These are phyloP conservation scores for Habropoda laboriosa DNA, from an alignment of 1,140 invertebrate species.

Conservation along the genomic window DNA sequence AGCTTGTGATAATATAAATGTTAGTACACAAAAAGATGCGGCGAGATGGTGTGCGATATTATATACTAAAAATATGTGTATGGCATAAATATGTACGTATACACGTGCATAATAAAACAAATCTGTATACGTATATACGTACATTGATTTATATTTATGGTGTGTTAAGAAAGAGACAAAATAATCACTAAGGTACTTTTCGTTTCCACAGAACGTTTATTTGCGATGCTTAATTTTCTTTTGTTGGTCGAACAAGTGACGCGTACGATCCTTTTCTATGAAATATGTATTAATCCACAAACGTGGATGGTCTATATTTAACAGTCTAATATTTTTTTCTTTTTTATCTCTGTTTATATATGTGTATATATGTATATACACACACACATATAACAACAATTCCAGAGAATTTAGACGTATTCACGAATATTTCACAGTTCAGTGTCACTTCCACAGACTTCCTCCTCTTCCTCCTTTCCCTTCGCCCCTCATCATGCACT, in stretches of 20 bases:
- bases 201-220: conserved; percentile 76
- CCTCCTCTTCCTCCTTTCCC: not conserved
- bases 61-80: conserved; percentile 33
- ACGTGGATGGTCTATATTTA: not conserved
- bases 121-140: not conserved
- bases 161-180: conserved; percentile 75
- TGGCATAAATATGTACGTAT: conserved; percentile 28
- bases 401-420: not conserved
- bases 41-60: conserved; percentile 55
- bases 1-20: conserved; percentile 45
- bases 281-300: not conserved
- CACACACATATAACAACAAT: not conserved
- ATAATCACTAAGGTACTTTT: conserved; percentile 76
- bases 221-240: conserved; percentile 68
- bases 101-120: conserved; percentile 7
- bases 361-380: not conserved
- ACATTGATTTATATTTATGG: conserved; percentile 32
- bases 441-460: too few relatives aligned
- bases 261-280: conserved; percentile 57
- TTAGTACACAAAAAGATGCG: conserved; percentile 59
- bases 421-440: not conserved
- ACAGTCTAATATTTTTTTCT: not conserved
- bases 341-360: too few relatives aligned
- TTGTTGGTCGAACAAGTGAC: conserved; percentile 54
- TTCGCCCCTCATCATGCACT: not conserved